Conservation (phyloP, 1,140 invertebrate species). For the Bombus huntii region DNA sequence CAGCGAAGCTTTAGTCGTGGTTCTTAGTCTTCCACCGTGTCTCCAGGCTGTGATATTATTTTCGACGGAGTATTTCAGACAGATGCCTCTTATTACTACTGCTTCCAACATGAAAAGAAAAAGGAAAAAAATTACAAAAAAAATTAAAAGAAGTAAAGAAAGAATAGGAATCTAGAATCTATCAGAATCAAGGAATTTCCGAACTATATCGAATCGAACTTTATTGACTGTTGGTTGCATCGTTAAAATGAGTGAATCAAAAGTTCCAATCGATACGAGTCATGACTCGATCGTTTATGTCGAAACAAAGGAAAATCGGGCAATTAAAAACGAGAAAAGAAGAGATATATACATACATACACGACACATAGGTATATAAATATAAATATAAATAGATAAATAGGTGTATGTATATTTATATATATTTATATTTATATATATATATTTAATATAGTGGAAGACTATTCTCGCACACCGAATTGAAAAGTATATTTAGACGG, state of each 20-base stretch:
- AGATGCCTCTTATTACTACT: not conserved
- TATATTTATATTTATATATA: slow-evolving; percentile 7
- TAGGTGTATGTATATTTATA: not conserved
- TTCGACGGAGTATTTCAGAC: slow-evolving; percentile 49
- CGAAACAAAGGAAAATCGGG: not conserved
- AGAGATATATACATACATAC: not conserved
- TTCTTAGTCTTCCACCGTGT: slow-evolving; percentile 62
- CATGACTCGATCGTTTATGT: not conserved
- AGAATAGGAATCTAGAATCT: not conserved
- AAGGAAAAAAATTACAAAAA: not conserved
- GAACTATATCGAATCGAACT: not conserved
- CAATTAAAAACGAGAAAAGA: slow-evolving; percentile 15
- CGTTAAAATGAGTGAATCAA: slow-evolving; percentile 7
- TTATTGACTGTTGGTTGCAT: slow-evolving; percentile 25
- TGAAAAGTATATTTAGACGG: slow-evolving; percentile 53
- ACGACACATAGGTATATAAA: slow-evolving; percentile 1
- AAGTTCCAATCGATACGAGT: not conserved
- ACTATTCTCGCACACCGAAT: slow-evolving; percentile 57
- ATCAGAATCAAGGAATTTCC: not conserved
- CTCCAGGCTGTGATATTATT: slow-evolving; percentile 69
- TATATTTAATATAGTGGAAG: slow-evolving; percentile 27
- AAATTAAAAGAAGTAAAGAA: not conserved
- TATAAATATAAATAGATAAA: slow-evolving; percentile 22
- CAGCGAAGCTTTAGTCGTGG: not conserved
- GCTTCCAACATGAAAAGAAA: slow-evolving; percentile 22